Evolutionary conservation across 2,113 vertebrate genomes (phyloP), one percentile per base, ranked within the genome.

Genomic region (Oenanthe melanoleuca): DNA sequence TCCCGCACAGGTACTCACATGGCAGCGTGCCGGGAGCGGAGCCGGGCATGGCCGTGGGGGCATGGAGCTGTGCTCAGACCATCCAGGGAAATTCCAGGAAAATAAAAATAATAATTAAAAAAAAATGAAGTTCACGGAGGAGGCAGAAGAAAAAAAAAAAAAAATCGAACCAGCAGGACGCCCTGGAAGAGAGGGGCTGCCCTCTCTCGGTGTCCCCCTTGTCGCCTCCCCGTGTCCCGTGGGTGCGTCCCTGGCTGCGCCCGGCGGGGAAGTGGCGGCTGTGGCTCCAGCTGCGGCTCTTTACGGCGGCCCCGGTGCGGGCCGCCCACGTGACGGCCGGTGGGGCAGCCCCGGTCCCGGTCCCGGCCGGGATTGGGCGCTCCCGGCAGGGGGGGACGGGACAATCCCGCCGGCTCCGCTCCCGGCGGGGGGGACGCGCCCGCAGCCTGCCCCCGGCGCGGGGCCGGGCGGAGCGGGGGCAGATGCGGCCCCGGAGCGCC

Each of bases 241-340:
- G 95, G 92, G 95, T 80, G 87, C 96, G 89, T 96, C 88, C 93
- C 86, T 95, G 96, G 95, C 98, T 98, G 97, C 97, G 96, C 87
- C 94, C 97, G 95, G 97, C 97, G 98, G 98, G 94, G 95, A 96
- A 94, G 95, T 97, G 96, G 96, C 95, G 97, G 94, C 95, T 89
- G 88, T 87, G 92, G 45, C 20, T 18, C 88, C 88, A 96, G 88
- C 97, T 88, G 74, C 34, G 96, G 97, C 97, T 92, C 97, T 98
- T 98, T 97, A 97, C 96, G 66, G 96, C 96, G 73, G 96, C 63
- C 92, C 96, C 95, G 97, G 97, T 98, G 79, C 89, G 96, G 94
- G 67, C 84, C 77, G 94, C 86, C 96, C 98, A 98, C 98, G 98
- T 99, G 98, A 98, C 97, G 89, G 37, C 57, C 61, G 83, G 93